Evolutionary conservation across 2,113 vertebrate species (phyloP).

Genomic region (Perccottus glenii): DNA sequence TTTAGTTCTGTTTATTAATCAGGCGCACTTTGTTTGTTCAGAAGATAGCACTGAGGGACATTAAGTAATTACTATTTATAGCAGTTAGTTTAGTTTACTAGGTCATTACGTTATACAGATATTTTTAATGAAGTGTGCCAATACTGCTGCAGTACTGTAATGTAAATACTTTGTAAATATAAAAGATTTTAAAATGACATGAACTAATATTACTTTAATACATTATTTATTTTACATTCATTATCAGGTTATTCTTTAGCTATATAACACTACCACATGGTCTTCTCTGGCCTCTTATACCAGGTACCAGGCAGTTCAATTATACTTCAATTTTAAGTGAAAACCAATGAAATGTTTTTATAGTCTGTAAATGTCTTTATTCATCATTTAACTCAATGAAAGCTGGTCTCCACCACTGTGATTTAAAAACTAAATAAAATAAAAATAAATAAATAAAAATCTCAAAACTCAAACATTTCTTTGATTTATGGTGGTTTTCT

Average conservation of each 20-base stretch:
- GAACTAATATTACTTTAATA: too few relatives aligned
- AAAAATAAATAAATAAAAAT: background rate
- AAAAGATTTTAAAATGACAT: background rate
- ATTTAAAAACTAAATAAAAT: background rate
- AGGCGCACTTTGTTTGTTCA: background rate
- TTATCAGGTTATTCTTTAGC: too few relatives aligned
- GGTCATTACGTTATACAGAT: background rate
- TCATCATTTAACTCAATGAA: constrained; percentile 33
- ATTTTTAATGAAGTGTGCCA: background rate
- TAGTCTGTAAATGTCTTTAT: constrained; percentile 63
- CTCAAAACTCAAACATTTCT: too few relatives aligned
- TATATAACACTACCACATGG: background rate
- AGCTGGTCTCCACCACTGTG: background rate
- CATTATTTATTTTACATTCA: too few relatives aligned
- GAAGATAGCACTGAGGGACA: background rate
- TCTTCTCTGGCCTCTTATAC: constrained; percentile 13
- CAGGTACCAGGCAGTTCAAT: constrained; percentile 12
- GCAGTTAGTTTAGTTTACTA: constrained; percentile 10
- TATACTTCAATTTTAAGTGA: constrained; percentile 50
- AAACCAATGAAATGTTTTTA: constrained; percentile 52
- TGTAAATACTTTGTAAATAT: constrained; percentile 21
- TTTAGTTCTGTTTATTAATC: constrained; percentile 7
- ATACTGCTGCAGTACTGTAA: constrained; percentile 1
- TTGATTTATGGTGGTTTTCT: background rate
- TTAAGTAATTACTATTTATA: constrained; percentile 18